These are phyloP conservation scores for Cheirogaleus medius DNA, from an alignment of 2,113 vertebrate species.

Conservation along the genomic window DNA sequence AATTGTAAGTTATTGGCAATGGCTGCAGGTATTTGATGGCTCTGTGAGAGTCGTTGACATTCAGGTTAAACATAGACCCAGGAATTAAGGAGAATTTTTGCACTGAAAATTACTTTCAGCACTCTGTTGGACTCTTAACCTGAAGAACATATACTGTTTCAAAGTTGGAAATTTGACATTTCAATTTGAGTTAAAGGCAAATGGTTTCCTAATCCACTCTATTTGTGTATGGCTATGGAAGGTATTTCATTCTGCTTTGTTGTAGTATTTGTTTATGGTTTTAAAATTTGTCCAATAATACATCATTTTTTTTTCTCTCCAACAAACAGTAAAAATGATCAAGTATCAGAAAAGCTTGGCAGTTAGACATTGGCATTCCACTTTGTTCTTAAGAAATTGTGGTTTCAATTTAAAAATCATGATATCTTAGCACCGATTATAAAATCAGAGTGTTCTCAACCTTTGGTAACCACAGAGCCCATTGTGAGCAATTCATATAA, in stretches of 20 bases:
- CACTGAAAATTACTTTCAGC: background rate
- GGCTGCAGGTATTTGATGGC: background rate
- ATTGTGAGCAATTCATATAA: background rate
- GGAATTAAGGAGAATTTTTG: background rate
- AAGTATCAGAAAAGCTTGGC: background rate
- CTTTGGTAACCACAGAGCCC: background rate
- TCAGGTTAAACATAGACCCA: background rate
- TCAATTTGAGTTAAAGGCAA: background rate
- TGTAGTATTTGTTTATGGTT: background rate
- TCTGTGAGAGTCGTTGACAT: background rate
- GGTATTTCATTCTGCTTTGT: background rate
- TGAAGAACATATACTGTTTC: background rate
- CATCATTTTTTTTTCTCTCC: background rate
- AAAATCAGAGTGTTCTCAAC: background rate
- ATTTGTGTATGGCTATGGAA: background rate
- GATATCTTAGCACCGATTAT: background rate
- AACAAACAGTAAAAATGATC: background rate
- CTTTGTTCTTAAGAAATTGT: conserved; percentile 6
- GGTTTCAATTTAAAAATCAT: conserved; percentile 7
- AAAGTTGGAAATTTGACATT: background rate
- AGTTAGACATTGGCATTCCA: background rate
- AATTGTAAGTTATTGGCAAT: background rate
- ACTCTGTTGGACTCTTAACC: background rate
- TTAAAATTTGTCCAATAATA: background rate
- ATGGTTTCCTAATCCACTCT: background rate